phyloP scores from a whole-genome alignment of 1,140 invertebrate species.

The Apis mellifera region Amel_HAv3.1 CM009935.2:9703001-9703500 shows the following conservation, averaged over 20 bases:
- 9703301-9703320: background rate
- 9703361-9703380: background rate
- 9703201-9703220: background rate
- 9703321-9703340: background rate
- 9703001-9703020: slow-evolving; percentile 44
- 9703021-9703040: background rate
- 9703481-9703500: slow-evolving; percentile 74
- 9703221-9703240: background rate
- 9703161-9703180: background rate
- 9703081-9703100: slow-evolving; percentile 4
- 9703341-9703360: background rate
- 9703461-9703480: slow-evolving; percentile 70
- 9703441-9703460: slow-evolving; percentile 55
- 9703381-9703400: background rate
- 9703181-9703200: background rate
- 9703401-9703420: background rate
- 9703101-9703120: background rate
- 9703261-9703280: background rate
- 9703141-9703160: background rate
- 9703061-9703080: background rate
- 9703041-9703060: background rate
- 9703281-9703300: background rate
- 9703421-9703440: background rate
- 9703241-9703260: background rate
- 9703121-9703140: background rate